phyloP scores from a whole-genome alignment of 1,140 invertebrate genomes.

The Lordiphosa collinella region DNA sequence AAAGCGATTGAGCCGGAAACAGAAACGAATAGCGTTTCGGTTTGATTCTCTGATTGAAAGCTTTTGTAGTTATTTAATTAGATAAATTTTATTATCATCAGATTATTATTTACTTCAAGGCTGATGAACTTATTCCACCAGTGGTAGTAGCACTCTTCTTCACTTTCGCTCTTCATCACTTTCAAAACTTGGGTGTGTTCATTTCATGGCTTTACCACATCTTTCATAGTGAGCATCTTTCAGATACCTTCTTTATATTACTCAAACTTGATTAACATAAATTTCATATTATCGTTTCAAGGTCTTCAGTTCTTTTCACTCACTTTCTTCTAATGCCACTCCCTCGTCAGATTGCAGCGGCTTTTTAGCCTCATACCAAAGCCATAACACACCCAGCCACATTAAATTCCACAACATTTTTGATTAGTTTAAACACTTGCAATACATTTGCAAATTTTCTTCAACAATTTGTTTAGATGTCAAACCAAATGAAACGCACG shows the following conservation, averaged over 20 bases:
- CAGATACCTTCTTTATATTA: not conserved
- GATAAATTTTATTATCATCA: too few species aligned
- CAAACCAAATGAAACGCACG: slow-evolving; percentile 26
- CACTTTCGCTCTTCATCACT: too few species aligned
- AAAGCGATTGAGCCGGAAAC: too few species aligned
- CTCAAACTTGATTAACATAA: too few species aligned
- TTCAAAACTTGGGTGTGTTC: too few species aligned
- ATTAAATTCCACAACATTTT: slow-evolving; percentile 52
- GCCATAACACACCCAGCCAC: slow-evolving; percentile 51
- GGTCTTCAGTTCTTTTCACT: slow-evolving; percentile 28
- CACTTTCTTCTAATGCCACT: slow-evolving; percentile 29
- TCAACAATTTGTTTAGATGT: slow-evolving; percentile 3
- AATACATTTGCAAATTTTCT: slow-evolving; percentile 22
- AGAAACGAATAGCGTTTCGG: too few species aligned
- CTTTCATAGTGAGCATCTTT: not conserved
- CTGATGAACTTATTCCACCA: too few species aligned
- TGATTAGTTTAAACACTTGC: slow-evolving; percentile 22
- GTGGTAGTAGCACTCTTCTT: too few species aligned
- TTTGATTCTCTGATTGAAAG: too few species aligned
- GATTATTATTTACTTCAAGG: too few species aligned
- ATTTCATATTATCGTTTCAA: slow-evolving; percentile 17
- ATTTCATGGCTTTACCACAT: not conserved
- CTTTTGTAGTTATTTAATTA: too few species aligned
- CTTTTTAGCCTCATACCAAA: slow-evolving; percentile 28
- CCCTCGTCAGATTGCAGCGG: not conserved